phyloP scores from a whole-genome alignment of 1,140 invertebrate genomes.

The Calephelis virginiensis region DNA sequence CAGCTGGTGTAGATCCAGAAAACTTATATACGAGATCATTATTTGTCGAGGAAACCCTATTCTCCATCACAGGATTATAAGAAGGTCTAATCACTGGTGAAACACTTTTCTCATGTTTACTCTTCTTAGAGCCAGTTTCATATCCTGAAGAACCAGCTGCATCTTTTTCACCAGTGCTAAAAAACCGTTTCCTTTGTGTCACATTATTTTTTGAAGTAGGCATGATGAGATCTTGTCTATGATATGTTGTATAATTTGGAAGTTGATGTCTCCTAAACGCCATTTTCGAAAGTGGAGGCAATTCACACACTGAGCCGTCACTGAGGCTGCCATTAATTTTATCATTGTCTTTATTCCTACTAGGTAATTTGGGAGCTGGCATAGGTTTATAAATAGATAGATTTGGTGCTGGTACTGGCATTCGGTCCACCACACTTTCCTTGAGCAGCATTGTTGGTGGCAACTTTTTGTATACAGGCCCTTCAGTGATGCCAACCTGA shows the following conservation, averaged over 20 bases:
- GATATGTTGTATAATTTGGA: slow-evolving; percentile 43
- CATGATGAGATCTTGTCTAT: slow-evolving; percentile 42
- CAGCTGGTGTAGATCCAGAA: slow-evolving; percentile 49
- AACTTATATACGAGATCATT: slow-evolving; percentile 69
- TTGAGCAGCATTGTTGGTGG: slow-evolving; percentile 66
- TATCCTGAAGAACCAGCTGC: slow-evolving; percentile 57
- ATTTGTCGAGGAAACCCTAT: slow-evolving; percentile 69
- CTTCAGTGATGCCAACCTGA: slow-evolving; percentile 78
- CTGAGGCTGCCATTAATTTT: slow-evolving; percentile 58
- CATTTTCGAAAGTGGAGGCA: slow-evolving; percentile 46
- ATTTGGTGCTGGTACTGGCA: slow-evolving; percentile 50
- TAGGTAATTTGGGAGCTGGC: slow-evolving; percentile 41
- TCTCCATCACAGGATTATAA: slow-evolving; percentile 70
- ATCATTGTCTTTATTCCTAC: slow-evolving; percentile 42
- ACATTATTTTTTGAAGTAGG: slow-evolving; percentile 44
- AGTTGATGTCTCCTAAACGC: slow-evolving; percentile 49
- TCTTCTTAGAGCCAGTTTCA: slow-evolving; percentile 54
- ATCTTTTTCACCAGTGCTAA: slow-evolving; percentile 57
- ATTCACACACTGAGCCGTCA: slow-evolving; percentile 65
- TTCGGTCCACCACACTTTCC: slow-evolving; percentile 56
- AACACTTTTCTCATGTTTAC: slow-evolving; percentile 40
- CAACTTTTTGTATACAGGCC: slow-evolving; percentile 70
- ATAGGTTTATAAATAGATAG: slow-evolving; percentile 41
- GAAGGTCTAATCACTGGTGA: slow-evolving; percentile 36
- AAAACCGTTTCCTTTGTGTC: slow-evolving; percentile 49